These are phyloP conservation scores for Ophioderma brevispina DNA, from an alignment of 35 echinoderm and acorn worm species.

Conservation along the genomic window DNA sequence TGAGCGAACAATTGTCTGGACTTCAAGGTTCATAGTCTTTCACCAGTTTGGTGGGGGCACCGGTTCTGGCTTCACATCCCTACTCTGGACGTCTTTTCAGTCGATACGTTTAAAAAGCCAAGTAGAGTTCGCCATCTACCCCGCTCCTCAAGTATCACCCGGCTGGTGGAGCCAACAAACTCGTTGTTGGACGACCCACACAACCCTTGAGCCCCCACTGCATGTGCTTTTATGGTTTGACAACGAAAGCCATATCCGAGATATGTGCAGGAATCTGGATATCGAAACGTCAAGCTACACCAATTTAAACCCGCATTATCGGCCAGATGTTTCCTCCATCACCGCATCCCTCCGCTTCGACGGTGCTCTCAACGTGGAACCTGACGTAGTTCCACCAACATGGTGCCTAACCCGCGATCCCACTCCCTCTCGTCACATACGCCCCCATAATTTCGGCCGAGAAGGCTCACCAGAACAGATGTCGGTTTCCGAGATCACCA, in stretches of 20 bases:
- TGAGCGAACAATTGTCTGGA: slow-evolving; percentile 54
- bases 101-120: slow-evolving; percentile 65
- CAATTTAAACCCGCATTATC: slow-evolving; percentile 64
- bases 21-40: slow-evolving; percentile 73
- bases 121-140: slow-evolving; percentile 53
- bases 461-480: slow-evolving; percentile 80
- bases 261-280: slow-evolving; percentile 71
- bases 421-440: slow-evolving; percentile 75
- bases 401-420: slow-evolving; percentile 73
- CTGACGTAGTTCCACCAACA: slow-evolving; percentile 78
- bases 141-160: slow-evolving; percentile 72
- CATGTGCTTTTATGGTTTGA: slow-evolving; percentile 91
- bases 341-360: slow-evolving; percentile 74
- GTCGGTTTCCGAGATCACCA: slow-evolving; percentile 61
- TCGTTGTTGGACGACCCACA: slow-evolving; percentile 79
- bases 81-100: slow-evolving; percentile 66
- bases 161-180: slow-evolving; percentile 80
- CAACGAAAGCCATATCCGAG: slow-evolving; percentile 87
- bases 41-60: slow-evolving; percentile 75
- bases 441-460: slow-evolving; percentile 74
- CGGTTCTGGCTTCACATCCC: slow-evolving; percentile 63
- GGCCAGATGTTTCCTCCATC: slow-evolving; percentile 64
- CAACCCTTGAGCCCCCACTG: slow-evolving; percentile 80
- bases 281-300: slow-evolving; percentile 57
- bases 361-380: slow-evolving; percentile 78